phyloP scores from a whole-genome alignment of 2,888 invertebrate genomes.

The Hymenopus coronatus region DNA sequence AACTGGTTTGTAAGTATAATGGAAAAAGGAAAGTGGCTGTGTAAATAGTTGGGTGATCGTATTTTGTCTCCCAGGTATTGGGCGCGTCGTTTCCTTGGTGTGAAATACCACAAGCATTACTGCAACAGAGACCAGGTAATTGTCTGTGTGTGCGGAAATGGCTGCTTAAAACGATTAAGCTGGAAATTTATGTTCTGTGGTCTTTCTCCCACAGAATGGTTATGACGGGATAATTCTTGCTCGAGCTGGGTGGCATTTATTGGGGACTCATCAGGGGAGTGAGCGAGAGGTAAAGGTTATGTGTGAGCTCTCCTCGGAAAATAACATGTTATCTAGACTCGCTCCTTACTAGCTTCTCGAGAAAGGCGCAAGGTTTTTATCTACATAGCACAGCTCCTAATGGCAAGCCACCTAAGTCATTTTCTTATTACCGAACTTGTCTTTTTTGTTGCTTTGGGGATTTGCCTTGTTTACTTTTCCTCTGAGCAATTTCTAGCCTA shows the following conservation, averaged over 20 bases:
- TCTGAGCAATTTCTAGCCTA: not conserved
- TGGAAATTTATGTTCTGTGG: constrained; percentile 1
- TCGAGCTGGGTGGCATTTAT: not conserved
- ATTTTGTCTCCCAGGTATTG: not conserved
- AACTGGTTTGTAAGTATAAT: not conserved
- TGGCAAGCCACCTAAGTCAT: not conserved
- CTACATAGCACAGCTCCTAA: not conserved
- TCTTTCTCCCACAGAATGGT: not conserved
- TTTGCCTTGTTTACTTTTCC: not conserved
- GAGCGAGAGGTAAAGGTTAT: not conserved
- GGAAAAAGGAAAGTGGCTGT: not conserved
- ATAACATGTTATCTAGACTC: not conserved
- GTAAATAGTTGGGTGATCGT: not conserved
- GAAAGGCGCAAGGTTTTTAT: not conserved
- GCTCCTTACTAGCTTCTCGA: not conserved
- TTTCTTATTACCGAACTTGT: not conserved
- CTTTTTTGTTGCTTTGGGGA: not conserved
- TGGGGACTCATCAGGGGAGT: not conserved
- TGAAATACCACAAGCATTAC: not conserved
- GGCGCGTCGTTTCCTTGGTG: not conserved
- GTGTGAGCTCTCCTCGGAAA: not conserved
- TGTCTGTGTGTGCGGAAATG: not conserved
- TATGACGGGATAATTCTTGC: not conserved
- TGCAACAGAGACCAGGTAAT: not conserved
- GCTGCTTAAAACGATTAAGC: not conserved